These are phyloP conservation scores for Manis crassicaudata DNA, from an alignment of 2,797 vertebrate genomes.

Conservation along the genomic window DNA sequence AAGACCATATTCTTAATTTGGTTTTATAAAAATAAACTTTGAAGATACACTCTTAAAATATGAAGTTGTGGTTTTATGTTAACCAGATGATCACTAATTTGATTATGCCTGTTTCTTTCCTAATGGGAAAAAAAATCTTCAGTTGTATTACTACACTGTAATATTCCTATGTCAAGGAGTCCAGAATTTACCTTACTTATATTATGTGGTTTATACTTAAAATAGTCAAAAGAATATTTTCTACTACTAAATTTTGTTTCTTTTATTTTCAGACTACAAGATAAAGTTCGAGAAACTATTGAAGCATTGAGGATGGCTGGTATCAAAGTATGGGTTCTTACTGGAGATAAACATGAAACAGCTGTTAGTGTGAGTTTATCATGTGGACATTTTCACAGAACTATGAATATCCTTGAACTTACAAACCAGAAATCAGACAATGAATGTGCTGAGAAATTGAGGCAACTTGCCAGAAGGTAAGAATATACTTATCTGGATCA, in stretches of 20 bases:
- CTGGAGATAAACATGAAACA: constrained; percentile 97
- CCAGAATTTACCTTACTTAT: neutral
- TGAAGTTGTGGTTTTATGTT: constrained; percentile 20
- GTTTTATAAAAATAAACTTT: constrained; percentile 47
- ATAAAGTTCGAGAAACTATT: constrained; percentile 98
- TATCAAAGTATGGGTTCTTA: constrained; percentile 99
- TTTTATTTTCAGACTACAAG: constrained; percentile 91
- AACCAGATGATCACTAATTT: neutral
- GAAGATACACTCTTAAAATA: constrained; percentile 38
- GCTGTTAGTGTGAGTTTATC: constrained; percentile 98
- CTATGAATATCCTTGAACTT: constrained; percentile 98
- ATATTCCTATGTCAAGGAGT: neutral
- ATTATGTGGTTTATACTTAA: constrained; percentile 6
- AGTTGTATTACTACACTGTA: neutral
- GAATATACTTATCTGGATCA: neutral
- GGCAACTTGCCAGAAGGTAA: constrained; percentile 93
- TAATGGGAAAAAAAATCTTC: neutral
- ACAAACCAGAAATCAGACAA: constrained; percentile 94
- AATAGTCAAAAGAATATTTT: constrained; percentile 26
- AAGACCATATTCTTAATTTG: neutral
- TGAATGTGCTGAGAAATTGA: constrained; percentile 94
- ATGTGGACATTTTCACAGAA: constrained; percentile 97
- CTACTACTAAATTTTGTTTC: constrained; percentile 8
- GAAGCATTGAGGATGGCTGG: constrained; percentile 95
- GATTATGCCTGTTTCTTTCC: neutral